Base-by-base conservation (phyloP, 1,140 invertebrate genomes). In the Caenorhabditis inopinata region DNA sequence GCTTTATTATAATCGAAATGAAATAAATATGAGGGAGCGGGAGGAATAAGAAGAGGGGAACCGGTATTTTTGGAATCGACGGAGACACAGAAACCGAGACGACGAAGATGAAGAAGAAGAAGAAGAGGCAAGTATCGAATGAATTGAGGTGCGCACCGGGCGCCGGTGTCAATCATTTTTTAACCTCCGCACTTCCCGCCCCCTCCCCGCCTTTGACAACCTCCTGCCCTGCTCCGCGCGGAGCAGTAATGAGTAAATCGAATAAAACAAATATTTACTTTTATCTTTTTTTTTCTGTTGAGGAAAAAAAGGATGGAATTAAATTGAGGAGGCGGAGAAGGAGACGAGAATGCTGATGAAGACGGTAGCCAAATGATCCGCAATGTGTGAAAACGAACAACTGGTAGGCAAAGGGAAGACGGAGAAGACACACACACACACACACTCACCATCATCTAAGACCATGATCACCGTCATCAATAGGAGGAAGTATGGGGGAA, bases 101-200 rank as follows among this genome's bases (percentile, higher is more conserved):
- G 49, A 51, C 35, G 32, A 76, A 53, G 47, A 51, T 11, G 48
- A 32, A 35, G 75, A 75, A 23, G 32, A 76, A 53, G 47, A 51
- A 23, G 48, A 32, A 35, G 75, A 75, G 35, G 45, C 18, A 78
- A 62, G 53, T 78, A 78, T 78, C 73, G 73, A 68, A 78, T 58
- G 49, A 78, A 58, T 78, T 78, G 49, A 53, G 51, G 49, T 58
- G 48, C 48, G 76, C 18, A 29, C 16, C 11, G 32, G 73, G 7
- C 16, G 73, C 29, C 3, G 14, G 6, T 38, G 48, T 21, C 11
- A 5, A n/a, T 51, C 48, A 23, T 51, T n/a, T 68, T 68, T 38
- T 29, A 21, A 29, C 11, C 32, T 68, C 16, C 1, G 21, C 16
- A 29, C 23, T 68, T 68, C 38, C 27, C 38, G 11, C 21, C 32